phyloP scores from a whole-genome alignment of 2,113 vertebrate species.

The Eretmochelys imbricata region DNA sequence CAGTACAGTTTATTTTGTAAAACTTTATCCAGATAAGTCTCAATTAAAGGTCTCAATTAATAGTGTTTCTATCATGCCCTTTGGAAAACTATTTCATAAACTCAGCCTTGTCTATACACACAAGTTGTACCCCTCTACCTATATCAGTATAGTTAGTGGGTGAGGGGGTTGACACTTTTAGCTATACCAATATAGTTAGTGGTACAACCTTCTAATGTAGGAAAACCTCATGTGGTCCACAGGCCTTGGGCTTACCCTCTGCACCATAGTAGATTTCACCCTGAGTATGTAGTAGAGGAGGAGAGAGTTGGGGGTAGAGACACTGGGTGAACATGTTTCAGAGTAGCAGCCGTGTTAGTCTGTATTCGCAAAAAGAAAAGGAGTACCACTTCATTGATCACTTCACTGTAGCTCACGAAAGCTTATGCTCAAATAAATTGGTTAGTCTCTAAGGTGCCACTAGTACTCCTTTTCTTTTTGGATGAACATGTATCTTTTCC shows the following conservation, averaged over 20 bases:
- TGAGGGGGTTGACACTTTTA: not conserved
- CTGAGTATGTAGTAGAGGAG: not conserved
- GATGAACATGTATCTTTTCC: not conserved
- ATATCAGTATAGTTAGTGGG: not conserved
- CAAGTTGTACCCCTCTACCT: not conserved
- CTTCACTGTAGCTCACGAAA: too few species aligned
- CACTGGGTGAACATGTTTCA: not conserved
- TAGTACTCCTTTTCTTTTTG: not conserved
- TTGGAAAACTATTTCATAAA: not conserved
- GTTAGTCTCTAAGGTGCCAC: too few species aligned
- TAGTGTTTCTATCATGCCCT: slow-evolving; percentile 4
- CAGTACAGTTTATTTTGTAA: not conserved
- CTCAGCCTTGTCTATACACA: not conserved
- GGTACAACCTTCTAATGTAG: not conserved
- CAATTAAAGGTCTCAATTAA: slow-evolving; percentile 7
- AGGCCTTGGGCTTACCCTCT: not conserved
- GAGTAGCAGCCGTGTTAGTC: too few species aligned
- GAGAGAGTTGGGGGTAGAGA: not conserved
- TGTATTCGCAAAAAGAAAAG: too few species aligned
- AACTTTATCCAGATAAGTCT: not conserved
- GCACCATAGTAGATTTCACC: not conserved
- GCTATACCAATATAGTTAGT: not conserved
- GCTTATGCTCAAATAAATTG: too few species aligned
- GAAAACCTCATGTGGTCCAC: not conserved
- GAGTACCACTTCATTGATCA: too few species aligned